phyloP scores from a whole-genome alignment of 2,888 invertebrate species.

The Chaitophorus viminalis region DNA sequence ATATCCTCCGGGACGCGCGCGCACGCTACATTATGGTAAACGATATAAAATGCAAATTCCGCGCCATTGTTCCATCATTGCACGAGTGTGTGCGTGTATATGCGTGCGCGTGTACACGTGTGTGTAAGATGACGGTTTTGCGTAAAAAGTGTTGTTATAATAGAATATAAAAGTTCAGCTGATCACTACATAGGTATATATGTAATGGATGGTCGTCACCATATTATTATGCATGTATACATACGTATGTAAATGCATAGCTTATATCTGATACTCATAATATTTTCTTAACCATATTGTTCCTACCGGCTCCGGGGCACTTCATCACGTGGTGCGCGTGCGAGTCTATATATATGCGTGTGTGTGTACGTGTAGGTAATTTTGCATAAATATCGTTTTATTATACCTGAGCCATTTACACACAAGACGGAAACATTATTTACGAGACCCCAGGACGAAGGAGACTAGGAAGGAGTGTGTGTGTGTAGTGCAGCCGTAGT shows the following conservation, averaged over 20 bases:
- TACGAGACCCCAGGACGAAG: conserved; percentile 14
- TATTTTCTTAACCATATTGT: conserved; percentile 36
- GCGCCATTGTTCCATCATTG: conserved; percentile 50
- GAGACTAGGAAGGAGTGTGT: background rate
- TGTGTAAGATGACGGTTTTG: background rate
- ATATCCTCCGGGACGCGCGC: conserved; percentile 7
- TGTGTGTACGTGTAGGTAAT: background rate
- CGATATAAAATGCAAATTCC: conserved; percentile 49
- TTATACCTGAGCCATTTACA: conserved; percentile 21
- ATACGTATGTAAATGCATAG: no score
- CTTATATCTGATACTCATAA: conserved; percentile 23
- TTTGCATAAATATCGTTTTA: conserved; percentile 58
- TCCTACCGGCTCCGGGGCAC: conserved; percentile 38
- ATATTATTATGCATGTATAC: no score
- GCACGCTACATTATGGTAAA: background rate
- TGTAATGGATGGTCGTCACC: background rate
- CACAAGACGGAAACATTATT: conserved; percentile 38
- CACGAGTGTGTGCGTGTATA: background rate
- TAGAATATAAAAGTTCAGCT: conserved; percentile 29
- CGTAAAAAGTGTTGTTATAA: conserved; percentile 35
- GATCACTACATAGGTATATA: background rate
- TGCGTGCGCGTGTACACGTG: background rate
- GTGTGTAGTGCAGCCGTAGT: background rate
- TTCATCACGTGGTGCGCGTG: conserved; percentile 27
- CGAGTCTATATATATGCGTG: background rate